Percentiles rank a stretch among this genome's conserved stretches.
Conservation (phyloP, 2,113 vertebrate genomes). For the Melanerpes formicivorus region DNA sequence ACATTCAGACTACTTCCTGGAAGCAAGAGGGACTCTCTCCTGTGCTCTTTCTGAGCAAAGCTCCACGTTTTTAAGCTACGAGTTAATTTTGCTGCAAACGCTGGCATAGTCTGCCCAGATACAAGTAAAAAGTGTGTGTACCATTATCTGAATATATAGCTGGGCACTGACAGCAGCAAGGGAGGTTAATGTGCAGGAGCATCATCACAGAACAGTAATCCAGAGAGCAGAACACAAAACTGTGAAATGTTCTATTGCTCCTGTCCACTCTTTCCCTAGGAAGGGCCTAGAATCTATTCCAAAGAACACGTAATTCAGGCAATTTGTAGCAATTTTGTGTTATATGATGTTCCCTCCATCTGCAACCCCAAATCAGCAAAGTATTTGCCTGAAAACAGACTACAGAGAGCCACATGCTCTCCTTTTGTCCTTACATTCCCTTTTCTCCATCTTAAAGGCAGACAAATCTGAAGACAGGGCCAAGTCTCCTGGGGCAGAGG, state of each 20-base stretch:
- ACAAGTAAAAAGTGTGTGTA: not conserved
- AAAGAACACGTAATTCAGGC: not conserved
- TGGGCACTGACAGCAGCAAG: not conserved
- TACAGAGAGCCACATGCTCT: not conserved
- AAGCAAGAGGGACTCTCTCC: not conserved
- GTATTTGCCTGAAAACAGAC: not conserved
- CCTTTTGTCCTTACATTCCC: not conserved
- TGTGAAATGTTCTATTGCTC: not conserved
- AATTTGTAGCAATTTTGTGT: rapidly evolving
- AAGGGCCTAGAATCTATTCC: not conserved
- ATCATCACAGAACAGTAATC: not conserved
- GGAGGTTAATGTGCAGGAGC: not conserved
- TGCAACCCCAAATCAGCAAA: not conserved
- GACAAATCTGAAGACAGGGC: not conserved
- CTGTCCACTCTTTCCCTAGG: not conserved
- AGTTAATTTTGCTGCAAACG: not conserved
- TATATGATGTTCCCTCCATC: not conserved
- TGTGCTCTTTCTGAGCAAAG: not conserved
- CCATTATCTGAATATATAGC: not conserved
- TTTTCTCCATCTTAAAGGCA: not conserved
- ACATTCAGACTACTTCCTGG: not conserved
- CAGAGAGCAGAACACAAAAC: not conserved
- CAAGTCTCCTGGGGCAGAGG: not conserved
- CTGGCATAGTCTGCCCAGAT: not conserved
- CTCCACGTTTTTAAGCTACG: not conserved